These are phyloP conservation scores for Drosophila azteca DNA, from an alignment of 1,140 invertebrate genomes.

Conservation along the genomic window DNA sequence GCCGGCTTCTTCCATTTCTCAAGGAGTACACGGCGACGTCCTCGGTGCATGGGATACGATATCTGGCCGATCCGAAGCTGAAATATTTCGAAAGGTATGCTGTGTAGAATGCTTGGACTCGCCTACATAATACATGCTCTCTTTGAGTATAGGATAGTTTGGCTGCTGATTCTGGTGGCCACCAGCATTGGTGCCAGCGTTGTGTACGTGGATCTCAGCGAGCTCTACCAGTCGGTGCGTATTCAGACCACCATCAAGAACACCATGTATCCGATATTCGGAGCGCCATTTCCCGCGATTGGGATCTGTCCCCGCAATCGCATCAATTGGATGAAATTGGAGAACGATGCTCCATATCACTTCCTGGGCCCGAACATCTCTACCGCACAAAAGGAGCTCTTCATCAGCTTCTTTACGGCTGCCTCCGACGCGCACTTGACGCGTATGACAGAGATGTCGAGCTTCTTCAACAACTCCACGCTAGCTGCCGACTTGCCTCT, in stretches of 20 bases:
- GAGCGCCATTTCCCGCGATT: conserved; percentile 62
- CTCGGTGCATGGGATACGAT: conserved; percentile 69
- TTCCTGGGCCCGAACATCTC: conserved; percentile 62
- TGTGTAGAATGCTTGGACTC: background rate
- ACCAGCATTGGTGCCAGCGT: conserved; percentile 55
- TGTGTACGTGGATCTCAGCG: conserved; percentile 64
- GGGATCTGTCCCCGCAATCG: conserved; percentile 63
- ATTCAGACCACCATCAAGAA: conserved; percentile 72
- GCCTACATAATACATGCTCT: background rate
- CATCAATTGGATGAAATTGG: conserved; percentile 47
- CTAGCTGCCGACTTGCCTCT: conserved; percentile 17
- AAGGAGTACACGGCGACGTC: conserved; percentile 65
- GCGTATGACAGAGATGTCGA: conserved; percentile 29
- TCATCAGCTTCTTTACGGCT: conserved; percentile 57
- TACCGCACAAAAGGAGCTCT: conserved; percentile 34
- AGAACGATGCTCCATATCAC: conserved; percentile 33
- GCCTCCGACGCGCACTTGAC: conserved; percentile 43
- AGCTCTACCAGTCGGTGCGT: conserved; percentile 53
- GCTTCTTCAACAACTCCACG: conserved; percentile 46
- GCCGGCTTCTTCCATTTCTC: conserved; percentile 43
- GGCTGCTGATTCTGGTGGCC: conserved; percentile 63
- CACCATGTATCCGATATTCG: conserved; percentile 63
- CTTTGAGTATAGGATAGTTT: conserved; percentile 49
- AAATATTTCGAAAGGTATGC: conserved; percentile 63
- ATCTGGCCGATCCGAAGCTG: conserved; percentile 61